Evolutionary conservation across 2,113 vertebrate genomes (phyloP).

Genomic region (Phodopus roborovskii): DNA sequence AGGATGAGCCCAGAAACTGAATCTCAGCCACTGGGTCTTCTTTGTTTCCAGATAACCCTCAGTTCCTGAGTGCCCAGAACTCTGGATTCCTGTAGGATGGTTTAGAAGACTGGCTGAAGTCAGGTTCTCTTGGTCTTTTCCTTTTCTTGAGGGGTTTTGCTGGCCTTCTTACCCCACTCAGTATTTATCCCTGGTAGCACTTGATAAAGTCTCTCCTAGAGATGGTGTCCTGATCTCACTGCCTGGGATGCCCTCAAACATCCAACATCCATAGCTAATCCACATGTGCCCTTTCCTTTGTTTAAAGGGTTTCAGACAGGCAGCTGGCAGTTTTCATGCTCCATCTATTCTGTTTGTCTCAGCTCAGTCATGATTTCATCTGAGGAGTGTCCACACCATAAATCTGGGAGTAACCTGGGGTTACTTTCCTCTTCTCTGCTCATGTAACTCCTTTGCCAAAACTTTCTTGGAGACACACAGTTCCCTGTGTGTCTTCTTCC

Average conservation of each 20-base stretch:
- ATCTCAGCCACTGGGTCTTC: not conserved
- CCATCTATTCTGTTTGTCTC: not conserved
- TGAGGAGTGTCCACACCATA: not conserved
- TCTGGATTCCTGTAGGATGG: not conserved
- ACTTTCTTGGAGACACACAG: not conserved
- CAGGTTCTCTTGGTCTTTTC: not conserved
- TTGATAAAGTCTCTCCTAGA: conserved; percentile 52
- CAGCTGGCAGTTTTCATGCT: not conserved
- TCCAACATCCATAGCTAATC: not conserved
- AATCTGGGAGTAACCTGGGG: not conserved
- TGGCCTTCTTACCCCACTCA: not conserved
- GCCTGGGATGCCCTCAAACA: not conserved
- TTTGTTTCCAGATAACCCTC: not conserved
- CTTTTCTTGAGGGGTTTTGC: not conserved
- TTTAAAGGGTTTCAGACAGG: conserved; percentile 22
- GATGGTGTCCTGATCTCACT: not conserved
- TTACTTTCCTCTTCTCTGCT: not conserved
- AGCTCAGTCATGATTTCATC: not conserved
- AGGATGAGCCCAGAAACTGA: not conserved
- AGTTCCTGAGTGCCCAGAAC: not conserved
- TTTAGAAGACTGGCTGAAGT: conserved; percentile 24
- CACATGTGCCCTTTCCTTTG: conserved; percentile 34
- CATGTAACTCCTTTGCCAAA: not conserved
- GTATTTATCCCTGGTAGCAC: not conserved
- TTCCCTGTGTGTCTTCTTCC: not conserved